Evolutionary conservation across 2,797 vertebrate genomes (phyloP), one percentile per base, ranked within the genome.

Genomic region (Enteromius trimaculatus): DNA sequence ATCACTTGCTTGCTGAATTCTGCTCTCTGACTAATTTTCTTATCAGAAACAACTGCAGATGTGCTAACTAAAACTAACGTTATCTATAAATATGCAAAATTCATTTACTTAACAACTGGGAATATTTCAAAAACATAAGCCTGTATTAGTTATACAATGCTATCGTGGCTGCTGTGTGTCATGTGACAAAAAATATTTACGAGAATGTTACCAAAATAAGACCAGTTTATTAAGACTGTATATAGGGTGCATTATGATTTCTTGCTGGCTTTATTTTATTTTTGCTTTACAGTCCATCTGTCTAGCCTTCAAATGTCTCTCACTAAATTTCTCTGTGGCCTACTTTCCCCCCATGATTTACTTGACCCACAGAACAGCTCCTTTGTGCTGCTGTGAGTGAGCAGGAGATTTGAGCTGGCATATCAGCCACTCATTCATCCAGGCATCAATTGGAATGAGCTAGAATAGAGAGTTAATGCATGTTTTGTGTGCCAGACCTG

Each of bases 351-450:
- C 53, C 19, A 8, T 80, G 69, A 74, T 85, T 85, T 66, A 66
- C 77, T 69, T 85, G 80, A 82, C 68, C 23, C 55, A 39, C 26
- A 76, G 81, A 86, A 72, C 80, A 81, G 72, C 64, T 72, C 49
- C 69, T 88, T 88, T 89, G 68, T 86, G 85, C 85, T 68, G 80
- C 77, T 83, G 84, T 82, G 86, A 84, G 83, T 64, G 77, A 86
- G 83, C 86, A 76, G 82, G 84, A 86, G 86, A 88, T 86, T 86
- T 85, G 85, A 88, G 81, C 84, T 82, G 84, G 80, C 79, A 62
- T 88, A 82, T 90, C 84, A 83, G 84, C 86, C 87, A 85, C 74
- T 87, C 84, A 79, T 88, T 89, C 86, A 88, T 74, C 86, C 85
- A 68, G 85, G 44, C 85, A 84, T 83, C 81, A 77, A 77, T 86